Evolutionary conservation across 2,113 vertebrate species (phyloP), one percentile per base, ranked within the genome.

Genomic region (Limanda limanda): DNA sequence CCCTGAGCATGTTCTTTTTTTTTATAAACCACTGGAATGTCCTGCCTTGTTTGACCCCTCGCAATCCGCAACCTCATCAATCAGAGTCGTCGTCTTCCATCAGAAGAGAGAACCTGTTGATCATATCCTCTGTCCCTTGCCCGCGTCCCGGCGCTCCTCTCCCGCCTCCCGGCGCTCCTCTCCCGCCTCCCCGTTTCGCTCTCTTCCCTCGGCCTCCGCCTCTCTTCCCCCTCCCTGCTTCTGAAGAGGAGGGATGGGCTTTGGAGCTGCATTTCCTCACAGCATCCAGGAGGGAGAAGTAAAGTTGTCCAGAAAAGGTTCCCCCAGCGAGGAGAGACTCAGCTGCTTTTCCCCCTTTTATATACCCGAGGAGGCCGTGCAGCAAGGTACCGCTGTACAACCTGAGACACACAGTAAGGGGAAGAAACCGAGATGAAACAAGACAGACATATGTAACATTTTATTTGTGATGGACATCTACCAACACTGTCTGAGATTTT

Each of bases 351-450:
- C 92, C 84, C 0, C 85, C 83, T 64, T 93, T 94, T 37, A 97
- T 92, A 25, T 86, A 91, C 47, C 68, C 86, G 77, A 90, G 84
- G 0, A 99, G 76, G 18, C 94, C 92, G 2, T 98, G 96, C 7
- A 96, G 93, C 76, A 98, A 88, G 58, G 94, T 96, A n/a, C 97
- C 97, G 18, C 82, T 96, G 78, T 95, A 99, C 78, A 98, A 70
- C 88, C 98, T 99, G 87, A 74, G 2, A 60, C 31, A 56, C 14
- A 59, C 14, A 67, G 27, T 47, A 10, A 63, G 3, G 51, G 24
- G 74, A 51, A 52, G 5, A 24, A 8, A 37, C 35, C 35, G 35
- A 37, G 35, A 37, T 37, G 35, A 37, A n/a, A 17, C 18, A 51
- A 51, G 48, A 37, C 11, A 59, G 10, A 47, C 14, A 47, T 4